Evolutionary conservation across 2,888 invertebrate genomes (phyloP), one percentile per base, ranked within the genome.

Genomic region (Camptogramma bilineatum): DNA sequence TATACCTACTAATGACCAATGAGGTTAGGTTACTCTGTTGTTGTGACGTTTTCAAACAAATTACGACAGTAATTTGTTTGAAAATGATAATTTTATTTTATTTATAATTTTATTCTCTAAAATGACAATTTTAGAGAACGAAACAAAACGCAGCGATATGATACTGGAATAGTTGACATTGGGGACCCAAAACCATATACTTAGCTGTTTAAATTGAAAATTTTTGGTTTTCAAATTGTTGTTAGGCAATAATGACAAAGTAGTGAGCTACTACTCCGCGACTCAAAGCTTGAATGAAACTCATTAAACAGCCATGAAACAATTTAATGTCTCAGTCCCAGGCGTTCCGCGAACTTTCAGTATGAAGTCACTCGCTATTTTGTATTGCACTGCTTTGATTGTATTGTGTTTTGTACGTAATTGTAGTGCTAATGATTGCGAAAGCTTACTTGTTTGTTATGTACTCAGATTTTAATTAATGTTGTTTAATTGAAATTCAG

Each of bases 311-410:
- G 44, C 17, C 44, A 44, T 44, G 44, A 47, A 47, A 47, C 47
- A 47, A 47, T 47, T 18, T 16, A 59, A 53, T 47, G 50, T 56
- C 52, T 46, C 21, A 34, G 44, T 52, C 46, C 16, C 13, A 46
- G 54, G 19, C 28, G 16, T 68, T 68, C 66, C 57, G 46, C 46
- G 68, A 70, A 72, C 62, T 57, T 66, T 62, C 44, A 51, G 47
- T 31, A 52, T 56, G 62, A 68, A 59, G 55, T 63, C 62, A 66
- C 44, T 46, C 5, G 18, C 28, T 46, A 42, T 24, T 59, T 52
- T 56, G 46, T 46, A 46, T n/a, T 39, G 34, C 52, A 19, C 58
- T 58, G 34, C 19, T 47, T 52, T 34, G 34, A 10, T 52, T 60
- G 19, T 47, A 42, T 42, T 60, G 28, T 39, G 28, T 39, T 24